Conservation (phyloP, 2,797 vertebrate species). For the Eulemur coronatus region DNA sequence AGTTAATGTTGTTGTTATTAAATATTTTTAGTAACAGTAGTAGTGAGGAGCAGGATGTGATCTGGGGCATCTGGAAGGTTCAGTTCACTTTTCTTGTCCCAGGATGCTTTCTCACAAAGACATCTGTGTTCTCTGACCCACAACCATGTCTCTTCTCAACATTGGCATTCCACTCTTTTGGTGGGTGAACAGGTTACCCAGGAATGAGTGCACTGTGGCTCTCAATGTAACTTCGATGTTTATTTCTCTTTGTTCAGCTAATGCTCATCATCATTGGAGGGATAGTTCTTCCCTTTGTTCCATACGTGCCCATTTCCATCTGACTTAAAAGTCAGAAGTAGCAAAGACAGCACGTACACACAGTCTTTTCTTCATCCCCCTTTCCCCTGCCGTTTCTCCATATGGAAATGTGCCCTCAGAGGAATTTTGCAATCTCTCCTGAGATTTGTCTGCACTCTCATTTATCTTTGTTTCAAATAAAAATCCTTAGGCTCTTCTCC, state of each 20-base stretch:
- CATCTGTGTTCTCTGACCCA: background rate
- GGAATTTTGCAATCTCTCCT: background rate
- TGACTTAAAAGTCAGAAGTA: background rate
- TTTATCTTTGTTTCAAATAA: slow-evolving; percentile 21
- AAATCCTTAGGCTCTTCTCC: background rate
- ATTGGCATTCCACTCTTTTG: background rate
- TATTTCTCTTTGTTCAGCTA: background rate
- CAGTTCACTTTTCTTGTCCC: background rate
- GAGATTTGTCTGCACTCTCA: background rate
- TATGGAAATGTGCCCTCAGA: background rate
- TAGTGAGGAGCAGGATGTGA: background rate
- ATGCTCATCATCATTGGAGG: background rate
- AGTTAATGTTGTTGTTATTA: background rate
- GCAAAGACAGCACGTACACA: background rate
- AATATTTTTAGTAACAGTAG: background rate
- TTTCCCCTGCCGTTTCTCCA: background rate
- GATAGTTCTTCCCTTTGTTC: background rate
- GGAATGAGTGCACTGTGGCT: background rate
- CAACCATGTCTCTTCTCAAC: background rate
- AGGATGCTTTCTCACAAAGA: background rate
- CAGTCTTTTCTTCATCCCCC: background rate
- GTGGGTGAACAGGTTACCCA: background rate
- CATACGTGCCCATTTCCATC: background rate
- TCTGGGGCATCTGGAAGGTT: background rate
- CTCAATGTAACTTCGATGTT: background rate